Evolutionary conservation across 2,797 vertebrate species (phyloP).

Genomic region (Pseudotriccus pelzelni): DNA sequence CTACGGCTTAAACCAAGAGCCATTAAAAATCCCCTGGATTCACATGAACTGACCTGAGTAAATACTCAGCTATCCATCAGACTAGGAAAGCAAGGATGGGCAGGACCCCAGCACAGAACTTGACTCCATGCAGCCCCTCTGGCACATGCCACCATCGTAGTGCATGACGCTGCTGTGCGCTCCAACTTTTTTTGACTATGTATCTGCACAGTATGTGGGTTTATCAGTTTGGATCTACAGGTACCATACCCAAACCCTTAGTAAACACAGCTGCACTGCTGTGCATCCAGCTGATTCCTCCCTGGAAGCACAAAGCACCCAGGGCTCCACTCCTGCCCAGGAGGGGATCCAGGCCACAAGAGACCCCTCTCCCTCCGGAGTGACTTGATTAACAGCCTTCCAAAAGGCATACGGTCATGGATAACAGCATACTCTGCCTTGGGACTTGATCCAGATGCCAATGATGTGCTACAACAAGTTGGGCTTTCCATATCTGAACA

Average conservation of each 20-base stretch:
- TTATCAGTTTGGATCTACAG: background rate
- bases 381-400: background rate
- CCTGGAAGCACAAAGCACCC: background rate
- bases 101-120: background rate
- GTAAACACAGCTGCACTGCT: background rate
- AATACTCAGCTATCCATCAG: background rate
- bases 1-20: background rate
- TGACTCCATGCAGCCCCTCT: background rate
- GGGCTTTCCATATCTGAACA: background rate
- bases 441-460: background rate
- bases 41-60: background rate
- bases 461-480: background rate
- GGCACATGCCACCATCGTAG: rapidly evolving
- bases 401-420: rapidly evolving
- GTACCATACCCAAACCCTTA: background rate
- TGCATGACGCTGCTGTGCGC: background rate
- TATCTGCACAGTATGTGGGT: rapidly evolving
- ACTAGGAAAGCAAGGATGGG: background rate
- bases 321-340: background rate
- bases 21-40: background rate
- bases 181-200: background rate
- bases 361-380: background rate
- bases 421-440: background rate
- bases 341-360: background rate
- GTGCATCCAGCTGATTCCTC: background rate